Conservation (phyloP, 2,888 invertebrate species). For the Tetragonisca angustula region DNA sequence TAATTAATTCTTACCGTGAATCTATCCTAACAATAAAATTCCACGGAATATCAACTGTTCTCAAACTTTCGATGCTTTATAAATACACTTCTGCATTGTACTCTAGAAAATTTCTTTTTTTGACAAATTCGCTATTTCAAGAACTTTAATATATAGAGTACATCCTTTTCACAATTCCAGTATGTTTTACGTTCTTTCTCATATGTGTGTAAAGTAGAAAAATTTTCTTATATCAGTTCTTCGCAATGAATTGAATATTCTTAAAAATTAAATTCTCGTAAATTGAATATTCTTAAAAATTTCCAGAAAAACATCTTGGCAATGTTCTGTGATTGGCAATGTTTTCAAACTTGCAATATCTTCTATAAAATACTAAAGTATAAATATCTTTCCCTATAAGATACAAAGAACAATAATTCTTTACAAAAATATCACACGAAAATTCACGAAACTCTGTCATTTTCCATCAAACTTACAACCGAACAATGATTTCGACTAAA, state of each 20-base stretch:
- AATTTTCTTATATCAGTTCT: not conserved
- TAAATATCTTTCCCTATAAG: too few species aligned
- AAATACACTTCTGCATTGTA: not conserved
- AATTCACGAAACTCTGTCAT: not conserved
- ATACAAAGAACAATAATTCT: too few species aligned
- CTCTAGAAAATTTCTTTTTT: not conserved
- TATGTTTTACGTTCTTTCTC: not conserved
- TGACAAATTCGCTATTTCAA: not conserved
- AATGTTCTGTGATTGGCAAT: too few species aligned
- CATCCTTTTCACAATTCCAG: not conserved
- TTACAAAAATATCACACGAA: too few species aligned
- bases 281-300: not conserved
- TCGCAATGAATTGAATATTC: not conserved
- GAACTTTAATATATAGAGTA: not conserved
- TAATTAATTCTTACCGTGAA: not conserved
- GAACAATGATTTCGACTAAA: too few species aligned
- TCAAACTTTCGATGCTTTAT: not conserved
- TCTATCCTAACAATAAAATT: not conserved
- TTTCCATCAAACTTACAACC: slow-evolving; percentile 3
- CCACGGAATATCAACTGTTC: not conserved
- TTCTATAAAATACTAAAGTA: not conserved
- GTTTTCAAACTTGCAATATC: not conserved
- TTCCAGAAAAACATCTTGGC: not conserved
- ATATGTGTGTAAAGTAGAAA: not conserved
- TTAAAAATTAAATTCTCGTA: too few species aligned